These are phyloP conservation scores for Lota lota DNA, from an alignment of 2,113 vertebrate species.

Conservation along the genomic window DNA sequence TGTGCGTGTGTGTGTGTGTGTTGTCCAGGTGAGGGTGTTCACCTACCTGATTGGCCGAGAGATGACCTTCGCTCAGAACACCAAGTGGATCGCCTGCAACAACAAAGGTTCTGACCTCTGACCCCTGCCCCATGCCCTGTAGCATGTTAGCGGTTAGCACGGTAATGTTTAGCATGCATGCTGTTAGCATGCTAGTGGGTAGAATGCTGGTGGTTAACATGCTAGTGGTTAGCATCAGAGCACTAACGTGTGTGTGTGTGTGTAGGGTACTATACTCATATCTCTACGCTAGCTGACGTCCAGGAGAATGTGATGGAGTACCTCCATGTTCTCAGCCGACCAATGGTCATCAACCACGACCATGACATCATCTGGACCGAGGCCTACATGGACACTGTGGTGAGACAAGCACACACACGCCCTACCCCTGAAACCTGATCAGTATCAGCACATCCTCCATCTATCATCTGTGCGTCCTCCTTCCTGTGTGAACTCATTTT, in stretches of 20 bases:
- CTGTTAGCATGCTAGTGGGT: no score
- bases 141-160: no score
- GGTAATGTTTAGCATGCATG: background rate
- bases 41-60: slow-evolving; percentile 96
- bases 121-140: no score
- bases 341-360: slow-evolving; percentile 97
- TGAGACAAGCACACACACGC: slow-evolving; percentile 54
- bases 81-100: slow-evolving; percentile 96
- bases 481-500: background rate
- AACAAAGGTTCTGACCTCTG: slow-evolving; percentile 82
- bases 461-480: no score
- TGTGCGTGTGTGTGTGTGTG: background rate
- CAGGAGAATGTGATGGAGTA: slow-evolving; percentile 99
- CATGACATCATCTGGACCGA: slow-evolving; percentile 98
- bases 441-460: no score
- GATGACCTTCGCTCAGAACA: slow-evolving; percentile 87
- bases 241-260: slow-evolving; percentile 2
- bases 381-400: slow-evolving; percentile 94
- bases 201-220: no score
- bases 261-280: slow-evolving; percentile 93
- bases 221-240: no score
- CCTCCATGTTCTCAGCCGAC: slow-evolving; percentile 92
- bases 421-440: no score
- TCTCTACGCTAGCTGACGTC: slow-evolving; percentile 90
- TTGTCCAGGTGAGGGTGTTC: slow-evolving; percentile 87